A percentile compares a stretch with the other conserved stretches of the same genome.
phyloP scores from a whole-genome alignment of 2,113 vertebrate species.

The Bubalus kerabau region DNA sequence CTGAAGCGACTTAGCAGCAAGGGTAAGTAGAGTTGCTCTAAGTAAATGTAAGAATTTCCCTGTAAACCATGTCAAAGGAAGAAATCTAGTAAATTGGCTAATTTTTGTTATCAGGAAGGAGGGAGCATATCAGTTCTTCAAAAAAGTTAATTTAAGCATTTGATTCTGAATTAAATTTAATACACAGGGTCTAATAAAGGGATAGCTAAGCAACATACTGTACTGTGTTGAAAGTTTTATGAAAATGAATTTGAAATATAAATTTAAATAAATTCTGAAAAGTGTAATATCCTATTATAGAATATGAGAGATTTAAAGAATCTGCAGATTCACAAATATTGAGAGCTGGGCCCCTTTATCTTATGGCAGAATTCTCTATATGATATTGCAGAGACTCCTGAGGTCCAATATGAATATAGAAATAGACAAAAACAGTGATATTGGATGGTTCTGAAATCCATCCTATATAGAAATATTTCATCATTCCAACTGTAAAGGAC shows the following conservation, averaged over 20 bases:
- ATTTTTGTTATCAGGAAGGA: not conserved
- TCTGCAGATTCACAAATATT: not conserved
- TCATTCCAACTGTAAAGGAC: not conserved
- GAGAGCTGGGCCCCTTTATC: not conserved
- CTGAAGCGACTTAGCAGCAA: not conserved
- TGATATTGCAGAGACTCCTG: not conserved
- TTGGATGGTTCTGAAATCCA: not conserved
- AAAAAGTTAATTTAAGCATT: not conserved
- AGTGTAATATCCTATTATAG: slow-evolving; percentile 20
- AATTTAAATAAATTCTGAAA: slow-evolving; percentile 25
- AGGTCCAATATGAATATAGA: not conserved
- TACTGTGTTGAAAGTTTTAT: not conserved
- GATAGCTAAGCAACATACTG: not conserved
- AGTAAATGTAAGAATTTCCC: not conserved
- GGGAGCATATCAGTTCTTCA: not conserved
- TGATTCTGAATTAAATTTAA: slow-evolving; percentile 12
- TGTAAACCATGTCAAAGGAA: not conserved
- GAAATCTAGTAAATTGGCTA: not conserved
- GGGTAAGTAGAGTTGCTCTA: not conserved
- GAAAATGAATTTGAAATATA: not conserved
- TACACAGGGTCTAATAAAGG: not conserved
- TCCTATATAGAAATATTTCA: not conserved
- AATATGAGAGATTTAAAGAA: not conserved
- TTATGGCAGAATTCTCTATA: not conserved
- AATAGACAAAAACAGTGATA: not conserved